phyloP scores from a whole-genome alignment of 1,140 invertebrate species.

The Sinonovacula constricta region DNA sequence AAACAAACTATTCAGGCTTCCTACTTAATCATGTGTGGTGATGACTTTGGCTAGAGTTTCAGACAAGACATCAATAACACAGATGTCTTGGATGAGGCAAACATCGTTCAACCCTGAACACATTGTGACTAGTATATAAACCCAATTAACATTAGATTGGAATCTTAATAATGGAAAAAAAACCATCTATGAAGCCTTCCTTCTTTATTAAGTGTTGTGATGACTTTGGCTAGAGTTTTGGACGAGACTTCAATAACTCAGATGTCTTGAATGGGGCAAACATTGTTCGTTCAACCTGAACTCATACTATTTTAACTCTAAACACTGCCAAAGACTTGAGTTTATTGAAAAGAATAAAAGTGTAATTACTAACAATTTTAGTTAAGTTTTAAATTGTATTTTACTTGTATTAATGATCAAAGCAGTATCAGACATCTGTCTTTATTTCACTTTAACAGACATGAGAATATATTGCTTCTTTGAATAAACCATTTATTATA shows the following conservation, averaged over 20 bases:
- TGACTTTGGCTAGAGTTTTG: neutral
- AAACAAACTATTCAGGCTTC: no score
- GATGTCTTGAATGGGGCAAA: neutral
- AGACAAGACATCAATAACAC: neutral
- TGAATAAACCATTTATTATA: no score
- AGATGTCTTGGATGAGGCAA: neutral
- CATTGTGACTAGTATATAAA: no score
- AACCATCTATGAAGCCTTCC: neutral
- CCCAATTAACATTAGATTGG: neutral
- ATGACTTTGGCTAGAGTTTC: neutral
- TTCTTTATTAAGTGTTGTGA: neutral
- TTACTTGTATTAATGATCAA: no score
- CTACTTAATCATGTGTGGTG: neutral
- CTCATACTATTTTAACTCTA: no score
- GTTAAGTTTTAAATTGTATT: no score
- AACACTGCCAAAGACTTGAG: no score
- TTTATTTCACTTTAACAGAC: no score
- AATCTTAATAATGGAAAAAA: neutral
- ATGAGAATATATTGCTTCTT: no score
- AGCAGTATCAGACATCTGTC: no score
- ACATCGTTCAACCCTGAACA: neutral
- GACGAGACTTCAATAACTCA: neutral
- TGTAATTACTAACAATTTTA: no score
- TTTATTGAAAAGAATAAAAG: no score
- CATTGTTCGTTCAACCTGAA: neutral